A percentile compares a stretch with the other conserved stretches of the same genome.
phyloP scores from a whole-genome alignment of 2,888 invertebrate genomes.

The Cabera pusaria region DNA sequence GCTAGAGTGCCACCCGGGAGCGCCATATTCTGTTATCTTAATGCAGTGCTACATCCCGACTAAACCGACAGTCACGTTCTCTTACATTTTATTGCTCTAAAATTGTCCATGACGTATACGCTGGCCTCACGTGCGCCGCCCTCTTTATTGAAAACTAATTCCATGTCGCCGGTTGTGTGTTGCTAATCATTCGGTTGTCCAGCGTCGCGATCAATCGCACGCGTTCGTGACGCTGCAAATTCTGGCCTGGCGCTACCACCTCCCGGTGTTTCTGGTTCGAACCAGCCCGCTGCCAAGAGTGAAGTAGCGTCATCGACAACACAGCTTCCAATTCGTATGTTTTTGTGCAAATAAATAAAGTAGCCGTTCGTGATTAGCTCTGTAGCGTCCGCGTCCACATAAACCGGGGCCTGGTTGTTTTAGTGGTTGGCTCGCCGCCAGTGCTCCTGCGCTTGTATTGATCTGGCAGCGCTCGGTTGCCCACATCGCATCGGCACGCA shows the following conservation, averaged over 20 bases:
- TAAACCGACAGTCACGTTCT: conserved; percentile 31
- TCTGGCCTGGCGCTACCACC: conserved; percentile 40
- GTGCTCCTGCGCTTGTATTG: conserved; percentile 48
- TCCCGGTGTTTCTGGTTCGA: conserved; percentile 34
- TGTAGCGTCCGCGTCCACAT: conserved; percentile 48
- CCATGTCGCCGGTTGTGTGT: conserved; percentile 3
- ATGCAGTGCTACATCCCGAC: conserved; percentile 30
- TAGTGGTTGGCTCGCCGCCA: conserved; percentile 68
- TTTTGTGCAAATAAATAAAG: conserved; percentile 46
- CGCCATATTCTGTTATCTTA: conserved; percentile 25
- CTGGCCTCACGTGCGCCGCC: conserved; percentile 33
- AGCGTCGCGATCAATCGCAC: conserved; percentile 42
- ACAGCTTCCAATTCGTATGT: conserved; percentile 32
- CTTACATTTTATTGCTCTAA: conserved; percentile 37
- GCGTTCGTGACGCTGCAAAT: conserved; percentile 50
- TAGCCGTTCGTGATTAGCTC: conserved; percentile 41
- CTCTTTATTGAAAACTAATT: conserved; percentile 11
- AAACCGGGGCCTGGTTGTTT: conserved; percentile 53
- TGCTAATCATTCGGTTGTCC: conserved; percentile 33
- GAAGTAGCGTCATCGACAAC: conserved; percentile 36
- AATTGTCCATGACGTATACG: conserved; percentile 38
- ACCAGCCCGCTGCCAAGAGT: conserved; percentile 40
- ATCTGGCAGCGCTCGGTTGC: conserved; percentile 45
- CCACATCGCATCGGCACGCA: conserved; percentile 30
- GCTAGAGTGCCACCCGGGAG: conserved; percentile 32